Base-by-base conservation (phyloP, 2,888 invertebrate species). In the Epinotia bilunana region DNA sequence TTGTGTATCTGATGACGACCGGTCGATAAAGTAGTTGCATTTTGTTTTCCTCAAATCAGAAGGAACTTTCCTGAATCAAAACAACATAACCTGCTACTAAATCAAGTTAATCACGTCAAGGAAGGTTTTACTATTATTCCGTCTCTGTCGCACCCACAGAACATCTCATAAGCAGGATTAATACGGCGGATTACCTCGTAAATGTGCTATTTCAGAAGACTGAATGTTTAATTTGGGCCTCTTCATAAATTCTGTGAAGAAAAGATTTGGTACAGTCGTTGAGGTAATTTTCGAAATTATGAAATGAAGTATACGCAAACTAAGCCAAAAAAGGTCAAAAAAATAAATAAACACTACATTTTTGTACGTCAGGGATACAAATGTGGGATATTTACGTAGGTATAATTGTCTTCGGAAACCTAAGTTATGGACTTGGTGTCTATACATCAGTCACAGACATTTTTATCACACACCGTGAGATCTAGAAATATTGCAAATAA, bases 161-260 rank as follows among this genome's bases (percentile, higher is more conserved):
- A 1, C 9, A 28, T 49, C 53, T 39, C 57, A 53, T 69, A 39
- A 69, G 69, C 72, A 18, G 72, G 63, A 77, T 75, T 70, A 72
- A 76, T 60, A 60, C 58, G n/a, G 53, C 46, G 57, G 72, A 65
- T 72, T 67, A 69, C 72, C 23, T 72, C 76, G 74, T 77, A 77
- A 72, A 77, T 76, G 72, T 76, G 63, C 74, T 71, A 76, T 77
- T 77, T 78, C 78, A 77, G 73, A 74, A 68, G 71, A 61, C 77
- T 77, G 76, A 78, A 76, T 77, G 72, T 77, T 78, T 77, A 77
- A 80, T 72, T 74, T 61, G 57, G 67, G 68, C 72, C 63, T 72
- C 72, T 75, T 79, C 75, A 75, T 76, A 75, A 70, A 72, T 71
- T 69, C 61, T 69, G 69, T 46, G 57, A 20, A 43, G 68, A 69